Base-by-base conservation (phyloP, 2,888 invertebrate genomes). In the Omphaloscelis lunosa region DNA sequence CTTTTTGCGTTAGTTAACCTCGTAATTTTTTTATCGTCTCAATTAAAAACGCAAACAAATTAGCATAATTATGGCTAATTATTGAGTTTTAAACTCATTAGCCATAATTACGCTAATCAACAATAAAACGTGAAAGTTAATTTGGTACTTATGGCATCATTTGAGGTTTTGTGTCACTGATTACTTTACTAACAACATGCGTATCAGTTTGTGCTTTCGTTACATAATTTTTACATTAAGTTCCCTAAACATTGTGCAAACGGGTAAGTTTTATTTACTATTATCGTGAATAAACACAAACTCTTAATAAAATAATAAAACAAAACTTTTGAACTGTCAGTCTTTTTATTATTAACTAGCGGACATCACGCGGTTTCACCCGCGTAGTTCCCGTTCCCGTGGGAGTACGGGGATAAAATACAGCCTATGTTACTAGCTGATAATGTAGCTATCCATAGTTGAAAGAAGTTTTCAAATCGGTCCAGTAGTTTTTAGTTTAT, bases 1-100 rank as follows among this genome's bases (percentile, higher is more conserved):
- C n/a, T 59, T 84, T 85, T 83, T 83, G 62, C 5, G 0, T 63
- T 17, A 20, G n/a, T n/a, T n/a, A n/a, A n/a, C n/a, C n/a, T n/a
- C 0, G 2, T 3, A 53, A 51, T 4, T 15, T n/a, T 79, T 85
- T 82, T 77, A 85, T 68, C 5, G 17, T 17, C 3, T 12, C 41
- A 66, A 68, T 85, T 68, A 71, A 9, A 20, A 56, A 48, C 11
- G 4, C 27, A 29, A 41, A 15, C 27, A n/a, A 62, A 34, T 34
- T 34, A 4, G 4, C 34, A 5, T 34, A 3, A 34, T 34, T 34
- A 34, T 34, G 2, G 34, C 34, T 34, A 34, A 34, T 34, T 34
- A 5, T 34, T 34, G 34, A 34, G 34, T 34, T 61, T 58, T 73
- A 68, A 56, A 41, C 4, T n/a, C 39, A 34, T 27, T 41, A 63